A percentile compares a stretch with the other conserved stretches of the same genome.
These are phyloP conservation scores for Ptychoptera albimana DNA, from an alignment of 2,888 invertebrate species.

Conservation along the genomic window DNA sequence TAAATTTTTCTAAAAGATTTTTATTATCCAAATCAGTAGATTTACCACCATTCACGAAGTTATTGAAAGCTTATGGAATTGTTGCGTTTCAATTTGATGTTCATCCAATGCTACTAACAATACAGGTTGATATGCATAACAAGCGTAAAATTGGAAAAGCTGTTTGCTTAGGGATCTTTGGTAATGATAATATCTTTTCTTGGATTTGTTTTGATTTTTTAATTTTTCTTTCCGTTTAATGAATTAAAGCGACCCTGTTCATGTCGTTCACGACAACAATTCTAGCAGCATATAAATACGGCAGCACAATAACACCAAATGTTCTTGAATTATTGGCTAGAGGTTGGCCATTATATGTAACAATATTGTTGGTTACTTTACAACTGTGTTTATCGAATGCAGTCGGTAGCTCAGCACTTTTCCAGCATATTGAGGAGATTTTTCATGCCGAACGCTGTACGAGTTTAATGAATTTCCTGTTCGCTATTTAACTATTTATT, in stretches of 20 bases:
- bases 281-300: conserved; percentile 48
- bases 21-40: conserved; percentile 17
- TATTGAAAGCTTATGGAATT: conserved; percentile 48
- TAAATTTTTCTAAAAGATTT: not conserved
- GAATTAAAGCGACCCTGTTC: conserved; percentile 36
- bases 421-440: conserved; percentile 67
- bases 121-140: conserved; percentile 82
- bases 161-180: conserved; percentile 49
- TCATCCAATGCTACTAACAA: conserved; percentile 70
- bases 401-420: conserved; percentile 62
- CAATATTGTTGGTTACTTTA: conserved; percentile 56
- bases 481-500: not conserved
- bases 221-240: conserved; percentile 2
- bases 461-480: conserved; percentile 11
- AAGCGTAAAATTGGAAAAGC: conserved; percentile 57
- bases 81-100: conserved; percentile 64
- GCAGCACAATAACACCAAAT: conserved; percentile 42
- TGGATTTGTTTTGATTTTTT: no score
- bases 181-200: no score
- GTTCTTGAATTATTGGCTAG: conserved; percentile 50
- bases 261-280: conserved; percentile 48
- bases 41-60: conserved; percentile 32
- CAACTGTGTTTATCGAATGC: conserved; percentile 65
- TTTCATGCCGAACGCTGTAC: conserved; percentile 57
- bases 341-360: conserved; percentile 43